Evolutionary conservation across 2,797 vertebrate species (phyloP).

Genomic region (Ceryle rudis): DNA sequence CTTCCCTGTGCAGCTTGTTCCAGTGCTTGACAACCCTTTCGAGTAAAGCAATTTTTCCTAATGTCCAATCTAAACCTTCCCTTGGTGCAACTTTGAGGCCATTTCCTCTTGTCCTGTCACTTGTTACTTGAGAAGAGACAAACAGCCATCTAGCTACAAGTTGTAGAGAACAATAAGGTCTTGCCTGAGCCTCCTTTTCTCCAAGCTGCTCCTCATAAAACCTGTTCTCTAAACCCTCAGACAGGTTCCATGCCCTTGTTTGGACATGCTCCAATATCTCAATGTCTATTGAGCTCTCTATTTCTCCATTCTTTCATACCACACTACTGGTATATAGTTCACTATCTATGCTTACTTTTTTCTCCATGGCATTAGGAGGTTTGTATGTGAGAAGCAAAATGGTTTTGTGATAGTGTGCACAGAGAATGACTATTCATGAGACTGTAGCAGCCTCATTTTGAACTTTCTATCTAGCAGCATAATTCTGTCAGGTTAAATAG

Average conservation of each 20-base stretch:
- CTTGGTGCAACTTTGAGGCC: background rate
- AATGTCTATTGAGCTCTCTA: background rate
- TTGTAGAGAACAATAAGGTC: background rate
- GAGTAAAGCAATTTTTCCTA: background rate
- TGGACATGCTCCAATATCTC: background rate
- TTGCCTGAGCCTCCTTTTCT: background rate
- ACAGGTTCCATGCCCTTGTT: background rate
- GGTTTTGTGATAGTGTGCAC: background rate
- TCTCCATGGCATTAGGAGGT: background rate
- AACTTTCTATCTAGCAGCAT: background rate
- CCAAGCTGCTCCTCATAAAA: background rate
- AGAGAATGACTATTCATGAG: background rate
- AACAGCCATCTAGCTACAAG: background rate
- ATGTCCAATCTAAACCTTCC: background rate
- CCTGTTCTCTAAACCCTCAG: background rate
- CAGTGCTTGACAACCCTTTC: background rate
- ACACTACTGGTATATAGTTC: background rate
- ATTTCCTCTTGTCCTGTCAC: background rate
- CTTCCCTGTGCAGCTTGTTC: background rate
- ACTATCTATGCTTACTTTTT: background rate
- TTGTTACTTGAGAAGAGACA: background rate
- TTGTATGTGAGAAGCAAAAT: background rate
- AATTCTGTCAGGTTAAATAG: background rate
- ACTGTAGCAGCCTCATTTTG: background rate
- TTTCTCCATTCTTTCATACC: background rate